Conservation (phyloP, 1,140 invertebrate species). For the Calycopis cecrops region DNA sequence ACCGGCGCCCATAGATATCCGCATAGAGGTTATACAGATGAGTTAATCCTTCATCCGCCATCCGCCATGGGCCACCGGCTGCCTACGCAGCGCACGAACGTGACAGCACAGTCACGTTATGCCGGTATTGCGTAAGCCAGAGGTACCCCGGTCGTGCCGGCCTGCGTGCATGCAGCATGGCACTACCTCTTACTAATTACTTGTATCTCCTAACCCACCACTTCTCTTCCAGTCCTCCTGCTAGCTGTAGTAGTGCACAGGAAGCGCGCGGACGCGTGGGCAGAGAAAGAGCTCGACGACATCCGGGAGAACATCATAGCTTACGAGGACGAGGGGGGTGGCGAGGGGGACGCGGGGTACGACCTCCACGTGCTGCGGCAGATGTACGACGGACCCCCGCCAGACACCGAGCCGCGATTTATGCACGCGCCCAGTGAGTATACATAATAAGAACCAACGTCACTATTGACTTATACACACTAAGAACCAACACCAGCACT, state of each 20-base stretch:
- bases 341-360: conserved; percentile 95
- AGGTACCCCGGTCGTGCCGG: no score
- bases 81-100: no score
- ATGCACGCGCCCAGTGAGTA: conserved; percentile 57
- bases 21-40: no score
- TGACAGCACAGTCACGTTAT: no score
- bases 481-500: no score
- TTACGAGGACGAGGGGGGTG: conserved; percentile 97
- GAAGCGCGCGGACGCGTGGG: conserved; percentile 87
- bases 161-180: no score
- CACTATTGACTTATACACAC: no score
- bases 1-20: no score
- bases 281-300: conserved; percentile 95
- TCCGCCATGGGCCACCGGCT: no score
- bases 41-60: no score
- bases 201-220: neutral
- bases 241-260: conserved; percentile 91
- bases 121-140: no score
- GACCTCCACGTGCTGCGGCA: conserved; percentile 92
- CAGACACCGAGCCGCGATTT: conserved; percentile 64
- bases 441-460: neutral
- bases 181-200: no score
- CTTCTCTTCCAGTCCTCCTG: conserved; percentile 80
- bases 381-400: conserved; percentile 79
- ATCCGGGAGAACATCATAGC: conserved; percentile 97